Evolutionary conservation across 2,797 vertebrate species (phyloP), one percentile per base, ranked within the genome.

Genomic region (Gila robusta): DNA sequence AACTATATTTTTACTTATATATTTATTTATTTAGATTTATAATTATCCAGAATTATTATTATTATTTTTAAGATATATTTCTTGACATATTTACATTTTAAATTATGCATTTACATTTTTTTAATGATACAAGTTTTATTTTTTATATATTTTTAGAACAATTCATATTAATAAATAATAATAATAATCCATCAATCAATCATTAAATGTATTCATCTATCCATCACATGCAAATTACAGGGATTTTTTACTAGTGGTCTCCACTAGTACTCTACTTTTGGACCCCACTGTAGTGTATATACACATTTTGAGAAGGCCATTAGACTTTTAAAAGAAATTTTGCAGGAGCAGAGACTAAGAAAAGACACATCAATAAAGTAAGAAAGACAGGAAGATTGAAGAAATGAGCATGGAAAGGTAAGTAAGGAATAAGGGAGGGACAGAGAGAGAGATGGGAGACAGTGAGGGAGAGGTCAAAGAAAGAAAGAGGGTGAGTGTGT

Each of bases 401-500:
- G 37, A 2, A 77, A 44, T 23, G 12, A 85, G 35, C 1, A 1
- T 37, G 82, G 35, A 17, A 14, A 21, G 28, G 19, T 32, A 37
- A 83, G 19, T 79, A 77, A 14, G n/a, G 21, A 47, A 7, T 1
- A 49, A 69, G 19, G 35, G 9, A 74, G 17, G 26, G 37, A 56
- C n/a, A 39, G 8, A 72, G 14, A 5, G 16, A 82, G 5, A 67
- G 2, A 74, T 11, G 23, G 2, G 32, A 79, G 21, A 67, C 19
- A 81, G 12, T 69, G 66, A 54, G 52, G 19, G 0, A 35, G 79
- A 52, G 52, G 81, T 14, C 5, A 74, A 81, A 12, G 19, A 83
- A 35, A 16, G 11, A 76, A 26, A 59, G 0, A 41, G 84, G 86
- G 28, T 26, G 67, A 54, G 87, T 67, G 52, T 89, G 73, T 81